Percentiles rank a stretch among this genome's conserved stretches.
Evolutionary conservation across 2,797 vertebrate species (phyloP).

Genomic region (Sebastes trivittatus): DNA sequence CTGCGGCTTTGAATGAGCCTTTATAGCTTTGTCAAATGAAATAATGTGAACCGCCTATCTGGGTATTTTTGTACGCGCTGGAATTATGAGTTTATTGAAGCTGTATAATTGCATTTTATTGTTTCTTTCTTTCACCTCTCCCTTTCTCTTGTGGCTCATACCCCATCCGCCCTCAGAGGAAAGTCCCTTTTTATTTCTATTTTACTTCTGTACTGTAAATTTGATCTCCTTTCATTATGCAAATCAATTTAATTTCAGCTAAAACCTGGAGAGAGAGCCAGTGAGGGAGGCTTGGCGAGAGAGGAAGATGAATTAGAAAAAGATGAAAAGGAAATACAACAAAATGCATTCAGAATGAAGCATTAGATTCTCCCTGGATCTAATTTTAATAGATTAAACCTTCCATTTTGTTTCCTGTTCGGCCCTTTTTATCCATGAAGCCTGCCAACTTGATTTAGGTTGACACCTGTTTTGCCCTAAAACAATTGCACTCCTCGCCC

Average conservation of each 20-base stretch:
- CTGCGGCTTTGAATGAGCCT: conserved; percentile 68
- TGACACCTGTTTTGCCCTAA: conserved; percentile 70
- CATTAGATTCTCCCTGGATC: conserved; percentile 58
- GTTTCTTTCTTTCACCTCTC: conserved; percentile 76
- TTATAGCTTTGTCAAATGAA: conserved; percentile 77
- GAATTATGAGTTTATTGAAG: conserved; percentile 81
- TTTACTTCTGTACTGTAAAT: conserved; percentile 69
- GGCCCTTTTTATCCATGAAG: conserved; percentile 49
- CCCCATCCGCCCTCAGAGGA: conserved; percentile 58
- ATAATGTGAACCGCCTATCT: conserved; percentile 78
- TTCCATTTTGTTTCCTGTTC: conserved; percentile 24
- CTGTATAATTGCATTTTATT: conserved; percentile 85
- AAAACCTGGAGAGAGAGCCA: conserved; percentile 59
- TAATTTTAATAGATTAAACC: conserved; percentile 69
- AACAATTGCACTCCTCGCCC: conserved; percentile 57
- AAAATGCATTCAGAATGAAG: conserved; percentile 59
- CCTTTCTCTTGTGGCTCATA: conserved; percentile 66
- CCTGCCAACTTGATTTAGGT: conserved; percentile 59
- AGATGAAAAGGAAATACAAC: conserved; percentile 71
- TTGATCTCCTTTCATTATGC: conserved; percentile 80
- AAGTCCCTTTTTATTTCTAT: conserved; percentile 65
- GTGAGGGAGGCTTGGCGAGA: conserved; percentile 33
- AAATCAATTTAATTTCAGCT: conserved; percentile 81
- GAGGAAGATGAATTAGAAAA: conserved; percentile 57
- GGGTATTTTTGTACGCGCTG: conserved; percentile 73